Evolutionary conservation across 2,797 vertebrate genomes (phyloP).

Genomic region (Urocyon cinereoargenteus): DNA sequence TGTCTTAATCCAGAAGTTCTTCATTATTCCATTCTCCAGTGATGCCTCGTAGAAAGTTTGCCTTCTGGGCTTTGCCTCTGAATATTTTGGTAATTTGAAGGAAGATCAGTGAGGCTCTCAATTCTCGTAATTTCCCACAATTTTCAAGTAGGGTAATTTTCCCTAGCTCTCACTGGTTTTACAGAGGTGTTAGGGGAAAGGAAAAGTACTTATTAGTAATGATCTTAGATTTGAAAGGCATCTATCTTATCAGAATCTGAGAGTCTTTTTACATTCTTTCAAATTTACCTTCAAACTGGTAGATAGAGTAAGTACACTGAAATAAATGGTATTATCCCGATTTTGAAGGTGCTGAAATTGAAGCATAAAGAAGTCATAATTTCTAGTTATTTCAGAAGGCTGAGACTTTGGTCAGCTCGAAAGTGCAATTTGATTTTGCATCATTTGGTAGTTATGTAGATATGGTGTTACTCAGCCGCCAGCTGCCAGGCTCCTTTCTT

Average conservation of each 20-base stretch:
- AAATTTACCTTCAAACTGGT: conserved; percentile 30
- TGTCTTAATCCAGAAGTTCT: conserved; percentile 11
- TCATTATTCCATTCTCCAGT: not conserved
- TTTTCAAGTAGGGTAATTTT: conserved; percentile 13
- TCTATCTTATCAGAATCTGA: not conserved
- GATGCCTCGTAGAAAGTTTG: not conserved
- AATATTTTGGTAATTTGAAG: conserved; percentile 25
- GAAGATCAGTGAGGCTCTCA: not conserved
- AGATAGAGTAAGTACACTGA: not conserved
- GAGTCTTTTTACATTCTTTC: not conserved
- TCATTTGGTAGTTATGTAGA: not conserved
- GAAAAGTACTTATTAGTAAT: not conserved
- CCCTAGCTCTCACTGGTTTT: not conserved
- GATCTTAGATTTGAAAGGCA: conserved; percentile 30
- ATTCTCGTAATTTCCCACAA: not conserved
- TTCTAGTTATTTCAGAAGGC: not conserved
- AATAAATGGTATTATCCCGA: not conserved
- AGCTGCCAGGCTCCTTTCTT: not conserved
- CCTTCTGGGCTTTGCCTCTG: not conserved
- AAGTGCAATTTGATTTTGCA: not conserved
- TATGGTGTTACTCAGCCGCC: not conserved
- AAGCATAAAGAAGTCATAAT: not conserved
- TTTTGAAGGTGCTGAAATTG: conserved; percentile 46
- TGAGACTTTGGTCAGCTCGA: not conserved
- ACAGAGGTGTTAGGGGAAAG: not conserved